These are phyloP conservation scores for Sebastes hubbsi DNA, from an alignment of 2,797 vertebrate species.

Conservation along the genomic window DNA sequence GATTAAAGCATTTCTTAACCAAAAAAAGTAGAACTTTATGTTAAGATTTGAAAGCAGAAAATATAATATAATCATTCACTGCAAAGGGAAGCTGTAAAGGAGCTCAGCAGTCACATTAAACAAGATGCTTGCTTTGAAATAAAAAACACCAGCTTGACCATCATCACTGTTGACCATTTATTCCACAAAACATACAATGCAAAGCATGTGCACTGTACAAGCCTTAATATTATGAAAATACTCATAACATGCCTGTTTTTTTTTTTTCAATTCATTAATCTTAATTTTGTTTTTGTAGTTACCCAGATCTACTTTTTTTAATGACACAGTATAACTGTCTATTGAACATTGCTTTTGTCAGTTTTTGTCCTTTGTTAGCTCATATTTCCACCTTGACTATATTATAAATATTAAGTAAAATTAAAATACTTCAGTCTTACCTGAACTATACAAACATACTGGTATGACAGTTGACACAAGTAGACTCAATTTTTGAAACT, in stretches of 20 bases:
- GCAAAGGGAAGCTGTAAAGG: too few species aligned
- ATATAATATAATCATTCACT: background rate
- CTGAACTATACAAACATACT: constrained; percentile 81
- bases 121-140: constrained; percentile 22
- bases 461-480: constrained; percentile 73
- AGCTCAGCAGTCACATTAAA: background rate
- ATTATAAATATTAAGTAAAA: constrained; percentile 79
- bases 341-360: constrained; percentile 55
- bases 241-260: constrained; percentile 79
- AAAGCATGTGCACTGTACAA: constrained; percentile 85
- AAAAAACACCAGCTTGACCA: constrained; percentile 38
- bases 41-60: background rate
- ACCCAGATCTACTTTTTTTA: constrained; percentile 64
- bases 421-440: constrained; percentile 76
- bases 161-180: constrained; percentile 83
- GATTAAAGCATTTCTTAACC: background rate
- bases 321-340: constrained; percentile 67
- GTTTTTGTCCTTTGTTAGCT: constrained; percentile 60
- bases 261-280: constrained; percentile 51
- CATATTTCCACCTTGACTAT: constrained; percentile 63
- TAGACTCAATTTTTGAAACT: constrained; percentile 69
- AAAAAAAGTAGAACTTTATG: background rate
- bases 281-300: constrained; percentile 55
- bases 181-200: constrained; percentile 87
- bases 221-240: constrained; percentile 84